These are phyloP conservation scores for Drosophila anomelani DNA, from an alignment of 2,888 invertebrate genomes.

Conservation along the genomic window DNA sequence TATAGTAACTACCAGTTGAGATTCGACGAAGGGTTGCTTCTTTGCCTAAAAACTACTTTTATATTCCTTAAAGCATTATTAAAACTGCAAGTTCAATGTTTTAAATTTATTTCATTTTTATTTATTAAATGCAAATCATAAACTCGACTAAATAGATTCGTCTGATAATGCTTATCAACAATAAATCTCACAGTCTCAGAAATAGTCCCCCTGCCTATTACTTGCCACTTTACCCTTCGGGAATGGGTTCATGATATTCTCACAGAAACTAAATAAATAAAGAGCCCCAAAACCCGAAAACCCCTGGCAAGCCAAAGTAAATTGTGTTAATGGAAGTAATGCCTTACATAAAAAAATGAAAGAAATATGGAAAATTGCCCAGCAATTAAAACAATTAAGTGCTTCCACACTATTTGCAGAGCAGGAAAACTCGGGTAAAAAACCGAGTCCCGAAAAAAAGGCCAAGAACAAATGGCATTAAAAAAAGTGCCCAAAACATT, in stretches of 20 bases:
- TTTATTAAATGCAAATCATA: too few species aligned
- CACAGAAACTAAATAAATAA: constrained; percentile 50
- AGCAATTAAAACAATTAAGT: constrained; percentile 76
- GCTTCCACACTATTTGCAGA: constrained; percentile 67
- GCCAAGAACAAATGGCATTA: constrained; percentile 13
- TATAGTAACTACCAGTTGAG: too few species aligned
- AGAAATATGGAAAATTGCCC: constrained; percentile 28
- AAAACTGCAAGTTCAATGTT: too few species aligned
- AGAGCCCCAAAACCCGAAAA: constrained; percentile 27
- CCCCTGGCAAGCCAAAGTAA: constrained; percentile 60
- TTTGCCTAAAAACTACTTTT: too few species aligned
- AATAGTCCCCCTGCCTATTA: neutral
- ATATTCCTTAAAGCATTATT: too few species aligned
- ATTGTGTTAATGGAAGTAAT: constrained; percentile 69
- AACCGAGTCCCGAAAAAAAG: constrained; percentile 16
- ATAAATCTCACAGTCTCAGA: neutral
- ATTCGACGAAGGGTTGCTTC: too few species aligned
- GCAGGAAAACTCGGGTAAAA: constrained; percentile 17
- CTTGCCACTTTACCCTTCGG: neutral
- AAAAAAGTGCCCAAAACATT: constrained; percentile 67
- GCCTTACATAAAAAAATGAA: constrained; percentile 15
- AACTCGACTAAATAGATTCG: neutral
- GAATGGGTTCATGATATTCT: constrained; percentile 12
- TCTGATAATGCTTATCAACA: too few species aligned
- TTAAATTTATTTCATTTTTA: too few species aligned